Conservation (phyloP, 1,140 invertebrate genomes). For the Globodera rostochiensis region DNA sequence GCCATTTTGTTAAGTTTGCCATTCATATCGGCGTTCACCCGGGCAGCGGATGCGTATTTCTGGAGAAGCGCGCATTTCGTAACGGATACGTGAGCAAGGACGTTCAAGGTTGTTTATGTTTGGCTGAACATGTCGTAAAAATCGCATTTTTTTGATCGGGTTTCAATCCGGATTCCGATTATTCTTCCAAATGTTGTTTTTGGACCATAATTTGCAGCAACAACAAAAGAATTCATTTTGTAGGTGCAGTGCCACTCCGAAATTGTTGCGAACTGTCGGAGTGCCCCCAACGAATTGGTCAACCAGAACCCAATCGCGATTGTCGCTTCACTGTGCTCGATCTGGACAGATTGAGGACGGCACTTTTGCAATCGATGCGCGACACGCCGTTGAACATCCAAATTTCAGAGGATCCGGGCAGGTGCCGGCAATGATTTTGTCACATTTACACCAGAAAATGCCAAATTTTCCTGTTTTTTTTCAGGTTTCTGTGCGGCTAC, state of each 20-base stretch:
- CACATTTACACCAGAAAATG: background rate
- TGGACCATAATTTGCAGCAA: background rate
- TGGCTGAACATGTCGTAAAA: no score
- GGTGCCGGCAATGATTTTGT: constrained; percentile 2
- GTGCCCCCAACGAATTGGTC: background rate
- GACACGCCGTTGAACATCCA: constrained; percentile 22
- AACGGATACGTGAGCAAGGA: constrained; percentile 32
- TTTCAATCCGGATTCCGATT: background rate
- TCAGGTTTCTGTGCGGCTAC: constrained; percentile 38
- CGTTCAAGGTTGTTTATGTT: constrained; percentile 15
- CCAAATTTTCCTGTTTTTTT: background rate
- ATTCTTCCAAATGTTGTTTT: background rate
- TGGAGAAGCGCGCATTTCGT: constrained; percentile 29
- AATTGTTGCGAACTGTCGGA: constrained; percentile 27
- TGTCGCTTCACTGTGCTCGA: background rate
- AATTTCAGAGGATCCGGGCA: constrained; percentile 35
- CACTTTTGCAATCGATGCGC: background rate
- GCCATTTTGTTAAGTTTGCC: constrained; percentile 33
- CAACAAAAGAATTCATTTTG: background rate
- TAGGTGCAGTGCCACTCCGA: constrained; percentile 28
- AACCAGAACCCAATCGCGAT: background rate
- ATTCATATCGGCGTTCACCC: constrained; percentile 42
- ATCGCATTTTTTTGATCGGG: background rate
- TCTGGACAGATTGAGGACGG: background rate
- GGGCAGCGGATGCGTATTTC: background rate